Evolutionary conservation across 1,140 invertebrate genomes (phyloP).

Genomic region (Polypedilum vanderplanki): DNA sequence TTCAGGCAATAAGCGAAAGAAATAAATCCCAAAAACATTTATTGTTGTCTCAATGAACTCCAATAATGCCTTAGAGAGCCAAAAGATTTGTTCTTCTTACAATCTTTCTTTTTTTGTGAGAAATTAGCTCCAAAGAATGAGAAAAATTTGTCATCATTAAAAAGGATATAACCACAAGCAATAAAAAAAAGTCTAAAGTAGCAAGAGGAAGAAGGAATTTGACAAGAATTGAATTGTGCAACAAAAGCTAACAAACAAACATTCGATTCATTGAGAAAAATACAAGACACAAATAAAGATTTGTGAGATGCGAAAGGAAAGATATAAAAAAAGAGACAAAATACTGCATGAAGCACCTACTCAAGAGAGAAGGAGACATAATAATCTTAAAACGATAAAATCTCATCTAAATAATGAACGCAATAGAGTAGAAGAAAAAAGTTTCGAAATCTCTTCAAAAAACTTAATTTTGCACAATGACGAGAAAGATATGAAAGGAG

Average conservation of each 20-base stretch:
- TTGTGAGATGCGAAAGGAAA: too few species aligned
- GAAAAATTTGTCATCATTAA: not conserved
- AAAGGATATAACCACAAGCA: conserved; percentile 25
- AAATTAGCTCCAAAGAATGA: conserved; percentile 1
- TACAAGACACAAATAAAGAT: not conserved
- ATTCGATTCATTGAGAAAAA: not conserved
- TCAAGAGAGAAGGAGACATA: not conserved
- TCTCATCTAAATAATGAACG: conserved; percentile 22
- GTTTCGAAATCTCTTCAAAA: not conserved
- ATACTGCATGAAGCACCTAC: not conserved
- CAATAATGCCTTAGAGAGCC: not conserved
- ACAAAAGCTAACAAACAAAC: conserved; percentile 8
- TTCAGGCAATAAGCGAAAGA: not conserved
- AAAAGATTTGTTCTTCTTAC: too few species aligned
- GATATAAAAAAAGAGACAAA: too few species aligned
- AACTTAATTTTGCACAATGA: not conserved
- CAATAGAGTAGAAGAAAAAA: not conserved
- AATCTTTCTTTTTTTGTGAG: not conserved
- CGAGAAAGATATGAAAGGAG: not conserved
- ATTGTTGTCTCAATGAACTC: not conserved
- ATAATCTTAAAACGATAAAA: conserved; percentile 20
- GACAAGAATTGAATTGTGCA: conserved; percentile 23
- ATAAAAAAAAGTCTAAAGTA: conserved; percentile 25
- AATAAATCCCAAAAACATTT: conserved; percentile 23
- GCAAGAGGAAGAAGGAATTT: not conserved